Conservation (phyloP, 2,113 vertebrate species). For the Sardina pilchardus region DNA sequence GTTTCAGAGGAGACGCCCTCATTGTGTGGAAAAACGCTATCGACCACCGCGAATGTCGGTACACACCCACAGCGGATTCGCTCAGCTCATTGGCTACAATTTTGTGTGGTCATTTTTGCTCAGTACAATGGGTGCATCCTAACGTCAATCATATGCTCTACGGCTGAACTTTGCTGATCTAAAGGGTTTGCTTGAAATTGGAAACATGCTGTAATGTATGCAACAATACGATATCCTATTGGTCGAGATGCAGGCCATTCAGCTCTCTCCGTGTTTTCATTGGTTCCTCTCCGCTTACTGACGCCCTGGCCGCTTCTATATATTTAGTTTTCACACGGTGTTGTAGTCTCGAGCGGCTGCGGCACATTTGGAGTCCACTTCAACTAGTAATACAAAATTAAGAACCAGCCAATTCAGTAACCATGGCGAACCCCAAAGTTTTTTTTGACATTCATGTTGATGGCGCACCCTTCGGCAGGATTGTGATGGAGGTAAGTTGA, state of each 20-base stretch:
- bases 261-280: slow-evolving; percentile 14
- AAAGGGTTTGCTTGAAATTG: slow-evolving; percentile 2
- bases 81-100: slow-evolving; percentile 31
- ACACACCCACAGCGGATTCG: neutral
- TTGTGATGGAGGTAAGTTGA: slow-evolving; percentile 76
- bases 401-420: neutral
- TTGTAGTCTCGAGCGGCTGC: slow-evolving; percentile 44
- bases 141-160: slow-evolving; percentile 29
- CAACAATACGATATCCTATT: slow-evolving; percentile 28
- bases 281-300: slow-evolving; percentile 24
- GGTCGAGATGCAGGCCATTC: slow-evolving; percentile 24
- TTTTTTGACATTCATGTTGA: slow-evolving; percentile 74
- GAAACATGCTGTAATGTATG: neutral
- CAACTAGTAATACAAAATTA: neutral
- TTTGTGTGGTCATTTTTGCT: slow-evolving; percentile 21
- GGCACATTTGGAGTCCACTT: slow-evolving; percentile 17
- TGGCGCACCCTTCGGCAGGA: slow-evolving; percentile 58
- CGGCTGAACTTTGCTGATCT: neutral
- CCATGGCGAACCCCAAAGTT: slow-evolving; percentile 71
- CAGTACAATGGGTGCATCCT: slow-evolving; percentile 1
- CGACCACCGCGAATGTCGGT: neutral
- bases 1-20: slow-evolving; percentile 37
- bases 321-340: slow-evolving; percentile 44
- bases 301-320: slow-evolving; percentile 37
- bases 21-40: neutral